Percentiles rank a stretch among this genome's conserved stretches.
Evolutionary conservation across 2,888 invertebrate genomes (phyloP).

Genomic region (Fissipunctia ypsillon): DNA sequence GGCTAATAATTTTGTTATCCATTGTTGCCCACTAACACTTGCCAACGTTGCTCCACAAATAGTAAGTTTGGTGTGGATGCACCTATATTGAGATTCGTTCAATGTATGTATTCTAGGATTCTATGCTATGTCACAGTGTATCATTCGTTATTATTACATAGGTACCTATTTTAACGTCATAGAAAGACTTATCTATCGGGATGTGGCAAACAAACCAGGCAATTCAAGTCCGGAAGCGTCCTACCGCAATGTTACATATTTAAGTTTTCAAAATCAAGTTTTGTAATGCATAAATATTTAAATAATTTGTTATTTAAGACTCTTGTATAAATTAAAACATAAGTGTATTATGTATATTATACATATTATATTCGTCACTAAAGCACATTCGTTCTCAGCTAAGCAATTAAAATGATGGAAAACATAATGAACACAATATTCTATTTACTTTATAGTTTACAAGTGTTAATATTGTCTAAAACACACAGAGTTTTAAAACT

Average conservation of each 20-base stretch:
- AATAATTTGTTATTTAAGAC: neutral
- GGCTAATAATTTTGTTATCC: no score
- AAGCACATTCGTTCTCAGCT: conserved; percentile 4
- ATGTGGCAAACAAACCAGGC: conserved; percentile 38
- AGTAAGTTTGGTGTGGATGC: no score
- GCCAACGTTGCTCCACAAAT: no score
- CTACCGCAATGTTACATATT: conserved; percentile 36
- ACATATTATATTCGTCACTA: neutral
- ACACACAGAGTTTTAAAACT: conserved; percentile 31
- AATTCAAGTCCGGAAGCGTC: conserved; percentile 23
- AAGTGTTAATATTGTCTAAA: conserved; percentile 36
- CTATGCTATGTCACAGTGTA: neutral
- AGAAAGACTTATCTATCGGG: conserved; percentile 22
- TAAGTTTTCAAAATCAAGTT: conserved; percentile 2
- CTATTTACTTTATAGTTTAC: conserved; percentile 8
- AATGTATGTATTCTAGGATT: conserved; percentile 4
- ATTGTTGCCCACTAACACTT: no score
- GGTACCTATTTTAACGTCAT: neutral
- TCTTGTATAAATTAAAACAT: conserved; percentile 14
- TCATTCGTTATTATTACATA: neutral
- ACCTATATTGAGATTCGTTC: neutral
- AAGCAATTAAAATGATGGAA: conserved; percentile 17
- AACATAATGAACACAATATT: conserved; percentile 11
- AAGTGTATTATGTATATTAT: neutral
- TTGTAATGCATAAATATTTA: neutral